Percentiles rank a stretch among this genome's conserved stretches.
Conservation (phyloP, 2,888 invertebrate genomes). For the Cerastoderma edule region DNA sequence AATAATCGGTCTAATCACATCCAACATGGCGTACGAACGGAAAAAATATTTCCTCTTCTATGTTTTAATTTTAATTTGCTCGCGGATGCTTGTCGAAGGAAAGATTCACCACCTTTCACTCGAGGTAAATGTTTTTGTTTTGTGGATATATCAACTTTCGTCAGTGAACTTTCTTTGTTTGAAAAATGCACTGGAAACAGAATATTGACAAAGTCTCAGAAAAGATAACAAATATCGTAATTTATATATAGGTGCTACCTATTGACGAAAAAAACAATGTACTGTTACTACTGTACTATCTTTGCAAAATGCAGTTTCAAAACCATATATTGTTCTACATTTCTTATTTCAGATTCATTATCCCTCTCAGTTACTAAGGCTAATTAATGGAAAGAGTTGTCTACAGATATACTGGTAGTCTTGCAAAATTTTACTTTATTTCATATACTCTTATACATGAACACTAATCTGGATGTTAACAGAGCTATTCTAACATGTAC, state of each 20-base stretch:
- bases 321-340: no score
- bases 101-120: not conserved
- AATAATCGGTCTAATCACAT: slow-evolving; percentile 27
- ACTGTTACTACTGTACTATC: no score
- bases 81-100: not conserved
- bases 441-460: no score
- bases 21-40: slow-evolving; percentile 14
- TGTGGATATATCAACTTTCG: not conserved
- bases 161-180: not conserved
- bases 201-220: not conserved
- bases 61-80: slow-evolving; percentile 8
- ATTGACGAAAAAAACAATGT: not conserved
- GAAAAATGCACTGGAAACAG: not conserved
- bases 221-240: not conserved
- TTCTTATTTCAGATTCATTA: no score
- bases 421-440: no score
- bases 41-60: not conserved
- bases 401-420: no score
- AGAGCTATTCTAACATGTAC: no score
- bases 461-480: no score
- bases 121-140: not conserved
- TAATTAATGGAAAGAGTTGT: no score
- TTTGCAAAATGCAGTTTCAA: no score
- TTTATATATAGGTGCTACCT: not conserved
- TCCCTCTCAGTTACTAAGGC: no score